Conservation (phyloP, 1,140 invertebrate genomes). For the Atta cephalotes region DNA sequence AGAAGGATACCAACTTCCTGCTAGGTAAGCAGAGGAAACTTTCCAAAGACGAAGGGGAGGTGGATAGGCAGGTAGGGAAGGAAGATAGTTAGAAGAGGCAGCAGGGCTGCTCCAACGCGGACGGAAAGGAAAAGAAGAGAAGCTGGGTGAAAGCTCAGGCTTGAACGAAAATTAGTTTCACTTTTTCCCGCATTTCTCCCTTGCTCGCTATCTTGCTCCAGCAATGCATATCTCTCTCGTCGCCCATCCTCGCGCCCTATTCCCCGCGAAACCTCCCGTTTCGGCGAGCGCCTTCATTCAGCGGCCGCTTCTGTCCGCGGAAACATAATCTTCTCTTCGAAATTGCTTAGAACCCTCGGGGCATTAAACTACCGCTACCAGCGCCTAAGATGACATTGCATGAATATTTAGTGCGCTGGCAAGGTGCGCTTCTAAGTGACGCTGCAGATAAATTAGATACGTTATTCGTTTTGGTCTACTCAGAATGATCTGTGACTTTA, state of each 20-base stretch:
- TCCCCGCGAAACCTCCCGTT: conserved; percentile 13
- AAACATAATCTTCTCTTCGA: conserved; percentile 74
- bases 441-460: conserved; percentile 55
- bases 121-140: conserved; percentile 53
- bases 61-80: conserved; percentile 6
- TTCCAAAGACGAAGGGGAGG: conserved; percentile 58
- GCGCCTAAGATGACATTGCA: conserved; percentile 54
- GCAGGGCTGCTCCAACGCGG: background rate
- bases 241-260: background rate
- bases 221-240: conserved; percentile 12
- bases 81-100: conserved; percentile 13
- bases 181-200: conserved; percentile 64
- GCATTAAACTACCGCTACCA: conserved; percentile 6
- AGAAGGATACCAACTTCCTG: conserved; percentile 74
- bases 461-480: background rate
- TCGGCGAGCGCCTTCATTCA: conserved; percentile 56
- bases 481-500: background rate
- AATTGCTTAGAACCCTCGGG: conserved; percentile 71
- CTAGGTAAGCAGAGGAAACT: conserved; percentile 76
- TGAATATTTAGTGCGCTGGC: conserved; percentile 72
- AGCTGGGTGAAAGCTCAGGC: conserved; percentile 54
- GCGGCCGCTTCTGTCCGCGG: conserved; percentile 64
- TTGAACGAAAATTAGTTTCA: conserved; percentile 77
- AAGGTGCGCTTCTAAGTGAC: conserved; percentile 29
- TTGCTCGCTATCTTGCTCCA: background rate